Conservation (phyloP, 1,140 invertebrate genomes). For the Neoseiulus cucumeris region DNA sequence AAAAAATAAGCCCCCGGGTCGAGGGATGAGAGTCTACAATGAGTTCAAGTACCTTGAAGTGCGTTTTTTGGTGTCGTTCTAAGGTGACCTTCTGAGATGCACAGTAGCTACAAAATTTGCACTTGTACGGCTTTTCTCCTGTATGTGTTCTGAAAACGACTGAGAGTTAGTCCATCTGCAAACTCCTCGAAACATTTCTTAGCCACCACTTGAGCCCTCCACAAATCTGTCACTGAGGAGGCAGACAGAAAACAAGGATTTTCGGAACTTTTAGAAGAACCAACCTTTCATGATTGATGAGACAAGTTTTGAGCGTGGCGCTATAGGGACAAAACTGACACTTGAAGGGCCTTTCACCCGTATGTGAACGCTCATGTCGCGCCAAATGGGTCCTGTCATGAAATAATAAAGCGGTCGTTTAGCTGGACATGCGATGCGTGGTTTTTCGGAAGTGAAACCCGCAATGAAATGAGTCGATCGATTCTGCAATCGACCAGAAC, state of each 20-base stretch:
- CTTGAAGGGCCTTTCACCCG: not conserved
- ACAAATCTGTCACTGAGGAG: too few species aligned
- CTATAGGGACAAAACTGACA: not conserved
- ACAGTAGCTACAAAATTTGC: not conserved
- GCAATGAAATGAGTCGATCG: too few species aligned
- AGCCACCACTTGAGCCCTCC: too few species aligned
- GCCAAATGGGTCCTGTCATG: not conserved
- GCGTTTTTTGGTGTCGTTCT: slow-evolving; percentile 6
- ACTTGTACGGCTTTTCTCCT: slow-evolving; percentile 1
- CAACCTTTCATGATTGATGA: slow-evolving; percentile 5
- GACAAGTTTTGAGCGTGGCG: not conserved
- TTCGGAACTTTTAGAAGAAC: not conserved
- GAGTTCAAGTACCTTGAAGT: not conserved
- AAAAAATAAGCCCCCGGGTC: too few species aligned
- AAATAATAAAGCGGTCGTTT: not conserved
- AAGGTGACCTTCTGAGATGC: slow-evolving; percentile 6
- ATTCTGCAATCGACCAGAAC: too few species aligned
- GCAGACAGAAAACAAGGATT: too few species aligned
- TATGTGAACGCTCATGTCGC: slow-evolving; percentile 8
- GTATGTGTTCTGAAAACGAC: not conserved
- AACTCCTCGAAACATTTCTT: too few species aligned
- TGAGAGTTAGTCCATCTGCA: too few species aligned
- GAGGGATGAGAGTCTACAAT: too few species aligned
- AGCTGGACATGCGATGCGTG: too few species aligned
- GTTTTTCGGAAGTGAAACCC: too few species aligned